Evolutionary conservation across 2,888 invertebrate genomes (phyloP).

Genomic region (Argyresthia albistria): DNA sequence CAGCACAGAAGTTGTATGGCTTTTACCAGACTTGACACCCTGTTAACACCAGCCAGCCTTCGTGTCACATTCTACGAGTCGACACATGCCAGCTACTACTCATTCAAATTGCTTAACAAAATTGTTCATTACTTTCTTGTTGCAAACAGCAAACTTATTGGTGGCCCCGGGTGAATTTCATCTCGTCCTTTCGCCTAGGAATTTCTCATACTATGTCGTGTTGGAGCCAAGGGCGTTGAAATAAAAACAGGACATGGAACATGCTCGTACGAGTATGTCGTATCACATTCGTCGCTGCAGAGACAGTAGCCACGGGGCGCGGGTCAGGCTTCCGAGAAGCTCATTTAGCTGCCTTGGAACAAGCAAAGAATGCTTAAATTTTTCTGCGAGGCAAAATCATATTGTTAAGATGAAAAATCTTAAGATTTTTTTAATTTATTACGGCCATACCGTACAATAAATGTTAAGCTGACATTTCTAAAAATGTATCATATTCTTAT

Average conservation of each 20-base stretch:
- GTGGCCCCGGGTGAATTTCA: neutral
- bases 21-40: too few relatives aligned
- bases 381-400: neutral
- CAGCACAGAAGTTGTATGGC: too few relatives aligned
- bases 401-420: too few relatives aligned
- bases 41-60: too few relatives aligned
- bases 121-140: neutral
- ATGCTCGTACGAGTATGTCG: neutral
- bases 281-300: neutral
- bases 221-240: neutral
- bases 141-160: neutral
- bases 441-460: too few relatives aligned
- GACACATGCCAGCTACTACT: too few relatives aligned
- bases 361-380: neutral
- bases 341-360: constrained; percentile 7
- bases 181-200: neutral
- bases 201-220: neutral
- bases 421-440: too few relatives aligned
- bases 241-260: neutral
- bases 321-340: constrained; percentile 6
- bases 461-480: too few relatives aligned
- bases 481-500: too few relatives aligned
- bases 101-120: too few relatives aligned
- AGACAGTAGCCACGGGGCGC: constrained; percentile 7
- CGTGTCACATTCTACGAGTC: too few relatives aligned